Evolutionary conservation across 2,888 invertebrate species (phyloP).

Genomic region (Trichopoda pennipes): DNA sequence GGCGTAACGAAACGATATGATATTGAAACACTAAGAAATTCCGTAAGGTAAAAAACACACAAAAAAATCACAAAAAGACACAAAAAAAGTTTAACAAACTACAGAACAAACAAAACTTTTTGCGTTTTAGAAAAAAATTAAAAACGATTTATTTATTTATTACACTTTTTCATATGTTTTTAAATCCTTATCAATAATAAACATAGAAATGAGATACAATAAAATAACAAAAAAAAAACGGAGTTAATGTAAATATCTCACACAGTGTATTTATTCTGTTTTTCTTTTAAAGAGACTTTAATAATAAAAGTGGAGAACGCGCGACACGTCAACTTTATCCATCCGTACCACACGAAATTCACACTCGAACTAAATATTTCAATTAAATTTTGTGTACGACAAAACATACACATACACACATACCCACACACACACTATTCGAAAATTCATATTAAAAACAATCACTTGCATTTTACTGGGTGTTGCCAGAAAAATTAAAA

Average conservation of each 20-base stretch:
- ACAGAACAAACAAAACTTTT: constrained; percentile 30
- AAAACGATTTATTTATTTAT: no score
- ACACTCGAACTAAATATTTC: constrained; percentile 79
- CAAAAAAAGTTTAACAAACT: constrained; percentile 34
- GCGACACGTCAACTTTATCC: constrained; percentile 74
- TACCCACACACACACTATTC: not conserved
- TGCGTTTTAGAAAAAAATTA: constrained; percentile 48
- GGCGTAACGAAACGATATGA: constrained; percentile 63
- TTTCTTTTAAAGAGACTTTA: constrained; percentile 49
- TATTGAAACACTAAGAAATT: constrained; percentile 64
- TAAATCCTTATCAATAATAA: constrained; percentile 10
- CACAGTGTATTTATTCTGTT: constrained; percentile 35
- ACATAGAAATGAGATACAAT: not conserved
- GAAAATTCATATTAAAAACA: constrained; percentile 5
- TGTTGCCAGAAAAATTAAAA: not conserved
- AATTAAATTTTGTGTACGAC: constrained; percentile 45
- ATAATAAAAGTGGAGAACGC: constrained; percentile 71
- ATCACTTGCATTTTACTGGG: not conserved
- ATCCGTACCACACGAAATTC: constrained; percentile 80
- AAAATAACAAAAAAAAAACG: no score
- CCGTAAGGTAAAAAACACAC: constrained; percentile 54
- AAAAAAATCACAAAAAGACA: constrained; percentile 24
- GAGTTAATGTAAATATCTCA: not conserved
- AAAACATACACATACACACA: constrained; percentile 10
- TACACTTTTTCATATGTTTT: constrained; percentile 3